These are phyloP conservation scores for Zosterops hypoxanthus DNA, from an alignment of 2,113 vertebrate species.

Conservation along the genomic window DNA sequence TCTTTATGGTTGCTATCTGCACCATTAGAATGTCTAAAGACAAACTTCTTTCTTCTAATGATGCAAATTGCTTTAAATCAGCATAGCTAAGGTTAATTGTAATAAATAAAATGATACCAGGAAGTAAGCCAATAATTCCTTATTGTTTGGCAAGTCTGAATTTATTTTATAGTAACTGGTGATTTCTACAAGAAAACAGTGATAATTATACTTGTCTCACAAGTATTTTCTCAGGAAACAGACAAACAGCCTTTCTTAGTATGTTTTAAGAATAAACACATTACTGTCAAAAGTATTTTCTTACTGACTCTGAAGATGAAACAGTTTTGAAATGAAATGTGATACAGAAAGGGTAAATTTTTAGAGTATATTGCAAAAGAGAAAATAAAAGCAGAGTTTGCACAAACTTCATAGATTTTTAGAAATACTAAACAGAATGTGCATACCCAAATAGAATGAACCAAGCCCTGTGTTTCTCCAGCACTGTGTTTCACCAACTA, in stretches of 20 bases:
- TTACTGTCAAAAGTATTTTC: not conserved
- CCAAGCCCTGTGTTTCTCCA: not conserved
- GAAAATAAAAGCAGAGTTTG: not conserved
- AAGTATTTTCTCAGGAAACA: constrained; percentile 26
- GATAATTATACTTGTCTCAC: not conserved
- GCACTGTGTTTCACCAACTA: not conserved
- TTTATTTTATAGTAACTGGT: not conserved
- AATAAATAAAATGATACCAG: not conserved
- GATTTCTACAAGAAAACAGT: not conserved
- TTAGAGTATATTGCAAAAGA: not conserved
- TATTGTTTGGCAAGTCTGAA: not conserved
- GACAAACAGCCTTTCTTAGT: not conserved
- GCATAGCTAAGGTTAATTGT: not conserved
- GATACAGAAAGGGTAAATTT: not conserved
- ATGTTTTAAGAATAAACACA: not conserved
- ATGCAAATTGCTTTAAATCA: not conserved
- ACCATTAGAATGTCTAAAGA: not conserved
- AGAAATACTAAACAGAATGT: not conserved
- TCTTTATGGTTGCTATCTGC: not conserved
- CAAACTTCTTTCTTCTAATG: not conserved
- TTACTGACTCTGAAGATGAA: not conserved
- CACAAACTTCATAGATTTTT: not conserved
- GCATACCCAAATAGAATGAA: not conserved
- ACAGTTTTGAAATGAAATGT: not conserved
- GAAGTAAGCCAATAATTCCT: not conserved